Percentiles rank a stretch among this genome's conserved stretches.
phyloP scores from a whole-genome alignment of 1,140 invertebrate genomes.

The Drosophila insularis region DNA sequence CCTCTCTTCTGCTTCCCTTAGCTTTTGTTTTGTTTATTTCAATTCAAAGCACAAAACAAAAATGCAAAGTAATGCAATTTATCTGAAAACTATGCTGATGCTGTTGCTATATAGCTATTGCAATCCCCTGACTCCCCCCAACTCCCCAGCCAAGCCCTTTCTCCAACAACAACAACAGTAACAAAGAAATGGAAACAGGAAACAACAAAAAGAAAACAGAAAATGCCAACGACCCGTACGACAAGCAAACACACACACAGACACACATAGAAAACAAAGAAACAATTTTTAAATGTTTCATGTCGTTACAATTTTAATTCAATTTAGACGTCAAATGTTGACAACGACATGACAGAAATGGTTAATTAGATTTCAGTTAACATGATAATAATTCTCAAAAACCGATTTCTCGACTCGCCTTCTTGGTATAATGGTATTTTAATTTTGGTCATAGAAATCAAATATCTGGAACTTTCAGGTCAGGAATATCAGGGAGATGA shows the following conservation, averaged over 20 bases:
- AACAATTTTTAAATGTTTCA: conserved; percentile 46
- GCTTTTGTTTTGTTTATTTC: conserved; percentile 46
- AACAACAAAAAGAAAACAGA: background rate
- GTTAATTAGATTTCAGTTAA: conserved; percentile 1
- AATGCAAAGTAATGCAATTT: conserved; percentile 67
- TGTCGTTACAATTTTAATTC: conserved; percentile 50
- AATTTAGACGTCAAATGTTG: conserved; percentile 27
- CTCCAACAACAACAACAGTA: conserved; percentile 15
- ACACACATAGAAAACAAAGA: background rate
- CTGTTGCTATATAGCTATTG: conserved; percentile 20
- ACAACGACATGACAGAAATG: conserved; percentile 6
- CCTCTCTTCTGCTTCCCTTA: conserved; percentile 6
- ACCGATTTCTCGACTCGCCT: no score
- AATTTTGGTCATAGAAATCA: no score
- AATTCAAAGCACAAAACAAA: conserved; percentile 56
- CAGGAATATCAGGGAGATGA: no score
- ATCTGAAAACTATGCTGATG: conserved; percentile 62
- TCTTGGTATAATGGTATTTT: no score
- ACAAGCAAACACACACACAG: background rate
- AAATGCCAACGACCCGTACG: background rate
- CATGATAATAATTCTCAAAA: background rate
- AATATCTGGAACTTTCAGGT: no score
- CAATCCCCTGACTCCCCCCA: background rate
- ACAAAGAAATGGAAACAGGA: conserved; percentile 6
- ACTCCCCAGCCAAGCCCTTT: background rate